phyloP scores from a whole-genome alignment of 1,140 invertebrate genomes.

The Drosophila subpulchrella region DNA sequence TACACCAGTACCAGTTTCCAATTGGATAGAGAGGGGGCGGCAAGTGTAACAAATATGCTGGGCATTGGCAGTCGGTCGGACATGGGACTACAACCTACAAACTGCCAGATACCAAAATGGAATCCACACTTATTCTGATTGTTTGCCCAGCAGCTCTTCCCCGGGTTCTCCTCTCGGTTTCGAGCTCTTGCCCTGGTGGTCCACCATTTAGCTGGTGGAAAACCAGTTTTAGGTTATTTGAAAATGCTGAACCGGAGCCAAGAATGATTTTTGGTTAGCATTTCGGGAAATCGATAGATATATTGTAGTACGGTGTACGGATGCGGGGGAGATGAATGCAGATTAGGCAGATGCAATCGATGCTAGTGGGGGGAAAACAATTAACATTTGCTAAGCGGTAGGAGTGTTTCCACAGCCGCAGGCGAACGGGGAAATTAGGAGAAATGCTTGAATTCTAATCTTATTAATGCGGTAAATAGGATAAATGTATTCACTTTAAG shows the following conservation, averaged over 20 bases:
- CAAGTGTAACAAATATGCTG: slow-evolving; percentile 76
- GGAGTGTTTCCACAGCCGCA: background rate
- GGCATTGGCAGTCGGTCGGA: slow-evolving; percentile 38
- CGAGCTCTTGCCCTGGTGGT: too few relatives aligned
- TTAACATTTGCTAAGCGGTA: slow-evolving; percentile 23
- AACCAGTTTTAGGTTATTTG: slow-evolving; percentile 46
- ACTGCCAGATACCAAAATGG: slow-evolving; percentile 43
- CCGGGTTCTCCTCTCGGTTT: background rate
- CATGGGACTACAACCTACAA: slow-evolving; percentile 32
- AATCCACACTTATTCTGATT: slow-evolving; percentile 73
- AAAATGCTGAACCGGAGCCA: slow-evolving; percentile 24
- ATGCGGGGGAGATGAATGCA: background rate
- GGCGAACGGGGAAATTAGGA: slow-evolving; percentile 7
- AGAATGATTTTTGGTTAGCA: slow-evolving; percentile 42
- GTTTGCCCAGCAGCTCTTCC: slow-evolving; percentile 36
- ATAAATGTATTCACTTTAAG: background rate
- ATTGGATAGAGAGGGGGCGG: slow-evolving; percentile 37
- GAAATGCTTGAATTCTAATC: background rate
- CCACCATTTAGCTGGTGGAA: slow-evolving; percentile 3
- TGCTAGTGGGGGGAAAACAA: slow-evolving; percentile 20
- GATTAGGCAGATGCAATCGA: slow-evolving; percentile 23
- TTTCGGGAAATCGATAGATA: slow-evolving; percentile 32
- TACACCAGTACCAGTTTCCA: slow-evolving; percentile 16
- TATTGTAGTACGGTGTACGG: background rate
- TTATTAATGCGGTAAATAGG: background rate